Base-by-base conservation (phyloP, 1,140 invertebrate genomes). In the Drosophila jambulina region DNA sequence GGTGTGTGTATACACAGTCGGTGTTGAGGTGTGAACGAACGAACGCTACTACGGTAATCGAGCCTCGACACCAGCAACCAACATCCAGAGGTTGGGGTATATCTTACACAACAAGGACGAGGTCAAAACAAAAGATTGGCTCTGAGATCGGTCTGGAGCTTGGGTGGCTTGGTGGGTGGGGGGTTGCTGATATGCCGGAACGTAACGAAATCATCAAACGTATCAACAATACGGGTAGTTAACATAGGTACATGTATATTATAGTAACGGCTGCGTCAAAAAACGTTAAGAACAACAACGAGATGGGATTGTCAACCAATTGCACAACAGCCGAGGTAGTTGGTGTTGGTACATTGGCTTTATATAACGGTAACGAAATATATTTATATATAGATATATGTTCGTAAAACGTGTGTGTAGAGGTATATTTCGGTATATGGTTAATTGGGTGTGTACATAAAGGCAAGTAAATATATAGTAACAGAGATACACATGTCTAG, bases 231-330 rank as follows among this genome's bases (percentile, higher is more conserved):
- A 42, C 21, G 9, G 32, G 29, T 49, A 49, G 57, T 49, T 56
- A 56, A 56, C 53, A 49, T 58, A 58, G 29, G 42, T 72, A 59
- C 34, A 72, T 71, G 45, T 45, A 71, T 71, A 70, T 34, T 51
- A 84, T 71, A 70, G 43, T 51, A 84, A 83, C 62, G 60, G 51
- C 76, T 57, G 68, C 72, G 60, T 51, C 67, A 82, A 79, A 59
- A 62, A 83, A 86, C 83, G 81, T 88, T 74, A 74, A 77, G 71
- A 88, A 82, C 68, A 80, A 87, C 84, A 87, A 81, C 65, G 81
- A 87, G 77, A 71, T 68, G 59, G 38, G 59, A 43, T 71, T 56
- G 46, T 77, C 60, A 82, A 78, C 75, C 79, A 80, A 77, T 85
- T 82, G 83, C 65, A 83, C 60, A 87, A 80, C 65, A 80, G 84